Evolutionary conservation across 2,888 invertebrate species (phyloP).

Genomic region (Pseudococcus longispinus): DNA sequence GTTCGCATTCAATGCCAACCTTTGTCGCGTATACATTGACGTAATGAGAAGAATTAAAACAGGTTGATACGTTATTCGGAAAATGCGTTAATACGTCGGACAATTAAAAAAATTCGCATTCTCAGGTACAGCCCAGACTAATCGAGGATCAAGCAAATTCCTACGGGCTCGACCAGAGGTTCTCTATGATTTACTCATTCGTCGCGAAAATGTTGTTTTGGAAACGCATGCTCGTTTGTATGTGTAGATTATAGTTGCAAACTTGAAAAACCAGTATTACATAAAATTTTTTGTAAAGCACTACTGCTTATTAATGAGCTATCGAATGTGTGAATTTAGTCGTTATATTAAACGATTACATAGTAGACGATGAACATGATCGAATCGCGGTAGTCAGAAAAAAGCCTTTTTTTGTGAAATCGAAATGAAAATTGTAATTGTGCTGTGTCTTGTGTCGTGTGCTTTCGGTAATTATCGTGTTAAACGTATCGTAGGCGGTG

Average conservation of each 20-base stretch:
- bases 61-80: neutral
- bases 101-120: slow-evolving; percentile 9
- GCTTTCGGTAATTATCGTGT: neutral
- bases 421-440: neutral
- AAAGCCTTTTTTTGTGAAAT: neutral
- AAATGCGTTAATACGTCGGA: neutral
- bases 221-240: neutral
- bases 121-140: neutral
- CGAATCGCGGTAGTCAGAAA: neutral
- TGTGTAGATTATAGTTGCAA: slow-evolving; percentile 20
- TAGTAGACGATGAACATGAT: slow-evolving; percentile 4
- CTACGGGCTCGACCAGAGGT: neutral
- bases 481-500: slow-evolving; percentile 48
- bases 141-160: neutral
- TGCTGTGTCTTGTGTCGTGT: neutral
- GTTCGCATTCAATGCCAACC: slow-evolving; percentile 8
- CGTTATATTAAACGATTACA: slow-evolving; percentile 30
- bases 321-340: slow-evolving; percentile 37
- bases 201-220: slow-evolving; percentile 13
- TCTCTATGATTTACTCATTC: slow-evolving; percentile 28
- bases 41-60: slow-evolving; percentile 12
- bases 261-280: slow-evolving; percentile 43
- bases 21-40: slow-evolving; percentile 15
- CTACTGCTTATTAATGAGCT: slow-evolving; percentile 35
- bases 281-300: slow-evolving; percentile 20